phyloP scores from a whole-genome alignment of 2,113 vertebrate genomes.

The Tonatia bakeri region DNA sequence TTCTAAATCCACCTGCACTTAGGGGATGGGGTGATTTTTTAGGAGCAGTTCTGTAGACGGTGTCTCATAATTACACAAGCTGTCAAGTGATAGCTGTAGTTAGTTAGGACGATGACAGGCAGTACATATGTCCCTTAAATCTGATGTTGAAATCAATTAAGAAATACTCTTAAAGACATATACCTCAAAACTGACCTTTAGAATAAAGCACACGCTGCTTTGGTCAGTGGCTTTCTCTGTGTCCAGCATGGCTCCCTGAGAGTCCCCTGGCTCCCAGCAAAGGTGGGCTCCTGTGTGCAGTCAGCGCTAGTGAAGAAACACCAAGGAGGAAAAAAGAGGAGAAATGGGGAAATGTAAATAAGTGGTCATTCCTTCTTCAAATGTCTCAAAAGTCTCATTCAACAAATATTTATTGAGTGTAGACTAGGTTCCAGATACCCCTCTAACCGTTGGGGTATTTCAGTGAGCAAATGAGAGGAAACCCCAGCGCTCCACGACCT shows the following conservation, averaged over 20 bases:
- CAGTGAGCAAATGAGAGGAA: background rate
- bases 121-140: background rate
- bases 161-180: background rate
- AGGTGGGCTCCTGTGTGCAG: background rate
- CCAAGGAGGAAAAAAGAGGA: background rate
- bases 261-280: background rate
- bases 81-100: background rate
- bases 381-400: background rate
- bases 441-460: background rate
- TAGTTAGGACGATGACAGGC: background rate
- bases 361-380: background rate
- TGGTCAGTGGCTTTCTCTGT: background rate
- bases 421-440: background rate
- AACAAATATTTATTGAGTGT: background rate
- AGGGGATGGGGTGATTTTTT: background rate
- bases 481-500: background rate
- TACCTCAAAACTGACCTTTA: background rate
- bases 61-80: background rate
- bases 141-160: background rate
- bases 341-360: background rate
- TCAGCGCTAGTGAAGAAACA: background rate
- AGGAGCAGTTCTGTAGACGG: background rate
- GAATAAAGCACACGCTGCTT: background rate
- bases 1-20: background rate
- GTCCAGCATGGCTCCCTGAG: background rate